Conservation (phyloP, 2,113 vertebrate genomes). For the Crotophaga sulcirostris region DNA sequence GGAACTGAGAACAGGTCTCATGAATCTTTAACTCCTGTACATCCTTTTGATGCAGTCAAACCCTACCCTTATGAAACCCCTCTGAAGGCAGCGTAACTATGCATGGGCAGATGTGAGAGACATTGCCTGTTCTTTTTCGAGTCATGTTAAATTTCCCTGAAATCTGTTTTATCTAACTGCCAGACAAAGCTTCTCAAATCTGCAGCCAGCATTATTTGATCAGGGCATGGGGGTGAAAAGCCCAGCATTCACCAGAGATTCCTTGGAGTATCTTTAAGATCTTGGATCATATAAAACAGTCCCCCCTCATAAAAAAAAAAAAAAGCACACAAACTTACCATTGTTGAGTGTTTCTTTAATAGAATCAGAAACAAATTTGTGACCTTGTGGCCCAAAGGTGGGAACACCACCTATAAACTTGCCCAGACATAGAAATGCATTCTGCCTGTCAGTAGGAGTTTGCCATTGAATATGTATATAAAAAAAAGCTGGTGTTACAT, state of each 20-base stretch:
- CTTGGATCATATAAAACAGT: slow-evolving; percentile 69
- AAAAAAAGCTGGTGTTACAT: slow-evolving; percentile 62
- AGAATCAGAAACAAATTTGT: slow-evolving; percentile 80
- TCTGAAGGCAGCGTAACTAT: not conserved
- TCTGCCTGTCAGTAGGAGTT: slow-evolving; percentile 76
- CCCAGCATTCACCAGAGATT: slow-evolving; percentile 50
- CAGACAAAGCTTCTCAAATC: not conserved
- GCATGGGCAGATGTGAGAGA: not conserved
- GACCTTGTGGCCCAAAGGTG: slow-evolving; percentile 81
- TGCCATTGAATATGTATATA: slow-evolving; percentile 71
- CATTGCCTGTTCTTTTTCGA: not conserved
- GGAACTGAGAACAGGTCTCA: not conserved
- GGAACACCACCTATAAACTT: slow-evolving; percentile 83
- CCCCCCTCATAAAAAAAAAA: slow-evolving; percentile 44
- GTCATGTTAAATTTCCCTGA: not conserved
- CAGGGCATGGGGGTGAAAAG: slow-evolving; percentile 3
- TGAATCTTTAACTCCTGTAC: not conserved
- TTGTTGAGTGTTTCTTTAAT: slow-evolving; percentile 79
- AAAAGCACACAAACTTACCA: slow-evolving; percentile 71
- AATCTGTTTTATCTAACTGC: not conserved
- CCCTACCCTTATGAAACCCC: not conserved
- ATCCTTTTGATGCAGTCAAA: not conserved
- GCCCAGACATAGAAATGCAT: slow-evolving; percentile 74
- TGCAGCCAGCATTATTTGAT: not conserved
- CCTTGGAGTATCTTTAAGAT: slow-evolving; percentile 80